Evolutionary conservation across 1,140 invertebrate species (phyloP), one percentile per base, ranked within the genome.

Genomic region (Drosophila melanogaster): DNA sequence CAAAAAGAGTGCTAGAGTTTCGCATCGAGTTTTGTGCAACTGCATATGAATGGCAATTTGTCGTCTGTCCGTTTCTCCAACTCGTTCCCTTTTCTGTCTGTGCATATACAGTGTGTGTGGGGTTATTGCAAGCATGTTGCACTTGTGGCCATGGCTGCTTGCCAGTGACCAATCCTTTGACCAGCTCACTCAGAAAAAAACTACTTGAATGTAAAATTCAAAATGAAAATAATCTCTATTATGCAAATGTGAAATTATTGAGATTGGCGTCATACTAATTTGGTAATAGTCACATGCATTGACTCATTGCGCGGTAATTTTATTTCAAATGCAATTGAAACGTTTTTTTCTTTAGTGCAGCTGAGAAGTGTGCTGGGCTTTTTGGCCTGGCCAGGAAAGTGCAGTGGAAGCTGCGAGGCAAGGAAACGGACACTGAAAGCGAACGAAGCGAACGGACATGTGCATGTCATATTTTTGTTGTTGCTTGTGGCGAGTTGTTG

Each of bases 41-140:
- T 81, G 72, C 69, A 72, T 81, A 86, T 81, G 81, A 86, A 86
- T 90, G 83, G 79, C 81, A 90, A 90, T 90, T 90, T 90, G 86
- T 90, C 86, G 83, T 71, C 78, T 78, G 72, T 67, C 61, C 58
- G 49, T 33, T 46, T 56, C 37, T 10, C 26, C 44, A 26, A 19
- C 35, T 70, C 50, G 35, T 26, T 35, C 41, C 37, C 35, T 56
- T 71, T 53, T 17, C 33, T 55, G 65, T 47, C 35, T 37, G 51
- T 69, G 51, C 15, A 41, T 8, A 22, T 15, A 33, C 11, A 38
- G n/a, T 40, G 35, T 22, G 37, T 50, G 41, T 19, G 30, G 72
- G 72, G 86, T 83, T 90, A 86, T 77, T 90, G 76, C 70, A 76
- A 79, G 65, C 74, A 79, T 79, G 79, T 79, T 75, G 75, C 73